phyloP scores from a whole-genome alignment of 2,888 invertebrate genomes.

The Drosophila nigricruria region DNA sequence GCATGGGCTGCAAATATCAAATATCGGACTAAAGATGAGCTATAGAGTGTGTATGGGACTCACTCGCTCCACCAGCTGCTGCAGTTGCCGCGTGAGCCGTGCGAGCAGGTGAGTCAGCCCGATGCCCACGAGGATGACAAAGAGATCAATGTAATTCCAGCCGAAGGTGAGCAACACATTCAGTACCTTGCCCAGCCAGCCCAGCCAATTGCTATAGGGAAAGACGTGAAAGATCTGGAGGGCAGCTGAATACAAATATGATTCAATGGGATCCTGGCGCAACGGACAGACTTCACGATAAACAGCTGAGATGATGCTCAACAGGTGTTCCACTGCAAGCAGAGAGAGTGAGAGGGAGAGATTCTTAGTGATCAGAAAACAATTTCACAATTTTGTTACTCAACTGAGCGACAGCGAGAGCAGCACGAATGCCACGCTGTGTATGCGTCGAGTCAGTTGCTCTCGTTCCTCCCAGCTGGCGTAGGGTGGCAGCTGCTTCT shows the following conservation, averaged over 20 bases:
- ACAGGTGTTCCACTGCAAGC: conserved; percentile 80
- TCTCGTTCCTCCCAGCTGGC: conserved; percentile 58
- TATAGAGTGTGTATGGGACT: not conserved
- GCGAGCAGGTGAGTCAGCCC: conserved; percentile 89
- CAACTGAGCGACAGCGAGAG: conserved; percentile 79
- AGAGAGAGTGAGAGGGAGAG: not conserved
- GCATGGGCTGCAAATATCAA: conserved; percentile 53
- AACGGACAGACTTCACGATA: conserved; percentile 79
- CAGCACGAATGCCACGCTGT: conserved; percentile 67
- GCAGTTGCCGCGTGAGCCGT: conserved; percentile 87
- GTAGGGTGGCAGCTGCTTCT: conserved; percentile 68
- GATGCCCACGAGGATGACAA: conserved; percentile 89
- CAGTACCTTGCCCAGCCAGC: conserved; percentile 82
- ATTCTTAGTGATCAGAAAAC: not conserved
- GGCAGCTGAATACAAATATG: conserved; percentile 67
- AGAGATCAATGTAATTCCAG: conserved; percentile 91
- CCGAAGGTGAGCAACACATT: conserved; percentile 89
- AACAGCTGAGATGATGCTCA: conserved; percentile 81
- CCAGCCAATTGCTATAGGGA: conserved; percentile 78
- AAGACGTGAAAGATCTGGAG: conserved; percentile 77
- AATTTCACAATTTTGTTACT: conserved; percentile 7
- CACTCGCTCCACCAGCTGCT: conserved; percentile 51
- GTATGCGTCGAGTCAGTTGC: conserved; percentile 66
- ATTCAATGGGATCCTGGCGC: conserved; percentile 77
- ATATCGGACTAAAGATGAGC: not conserved